These are phyloP conservation scores for Drosophila pruinosa DNA, from an alignment of 1,140 invertebrate genomes.

Conservation along the genomic window DNA sequence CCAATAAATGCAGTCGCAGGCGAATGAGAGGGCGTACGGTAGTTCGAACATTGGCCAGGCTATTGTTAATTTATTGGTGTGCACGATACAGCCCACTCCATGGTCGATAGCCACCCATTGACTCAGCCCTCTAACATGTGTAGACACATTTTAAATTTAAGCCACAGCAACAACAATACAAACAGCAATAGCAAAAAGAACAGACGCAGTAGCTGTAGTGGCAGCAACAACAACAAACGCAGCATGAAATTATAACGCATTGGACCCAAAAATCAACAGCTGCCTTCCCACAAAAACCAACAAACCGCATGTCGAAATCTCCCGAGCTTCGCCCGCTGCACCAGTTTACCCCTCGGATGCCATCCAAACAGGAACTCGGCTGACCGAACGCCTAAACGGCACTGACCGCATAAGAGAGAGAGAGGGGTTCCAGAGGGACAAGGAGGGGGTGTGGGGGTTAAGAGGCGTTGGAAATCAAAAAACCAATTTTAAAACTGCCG, in stretches of 20 bases:
- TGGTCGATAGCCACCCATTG: background rate
- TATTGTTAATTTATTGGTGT: conserved; percentile 76
- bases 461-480: conserved; percentile 48
- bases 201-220: background rate
- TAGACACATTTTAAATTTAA: conserved; percentile 75
- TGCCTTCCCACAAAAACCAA: conserved; percentile 75
- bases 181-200: conserved; percentile 7
- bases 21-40: background rate
- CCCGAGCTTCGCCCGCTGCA: conserved; percentile 15
- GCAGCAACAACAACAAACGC: conserved; percentile 21
- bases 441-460: background rate
- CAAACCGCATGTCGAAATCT: conserved; percentile 67
- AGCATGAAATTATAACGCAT: conserved; percentile 76
- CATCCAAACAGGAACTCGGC: conserved; percentile 56
- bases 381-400: conserved; percentile 72
- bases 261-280: conserved; percentile 76
- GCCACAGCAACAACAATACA: conserved; percentile 26
- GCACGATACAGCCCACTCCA: conserved; percentile 6
- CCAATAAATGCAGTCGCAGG: conserved; percentile 64
- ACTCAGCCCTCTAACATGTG: conserved; percentile 42
- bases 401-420: conserved; percentile 70
- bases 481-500: conserved; percentile 76
- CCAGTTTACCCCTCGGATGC: background rate
- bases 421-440: background rate
- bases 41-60: conserved; percentile 43